Conservation (phyloP, 2,113 vertebrate species). For the Lagopus leucura region DNA sequence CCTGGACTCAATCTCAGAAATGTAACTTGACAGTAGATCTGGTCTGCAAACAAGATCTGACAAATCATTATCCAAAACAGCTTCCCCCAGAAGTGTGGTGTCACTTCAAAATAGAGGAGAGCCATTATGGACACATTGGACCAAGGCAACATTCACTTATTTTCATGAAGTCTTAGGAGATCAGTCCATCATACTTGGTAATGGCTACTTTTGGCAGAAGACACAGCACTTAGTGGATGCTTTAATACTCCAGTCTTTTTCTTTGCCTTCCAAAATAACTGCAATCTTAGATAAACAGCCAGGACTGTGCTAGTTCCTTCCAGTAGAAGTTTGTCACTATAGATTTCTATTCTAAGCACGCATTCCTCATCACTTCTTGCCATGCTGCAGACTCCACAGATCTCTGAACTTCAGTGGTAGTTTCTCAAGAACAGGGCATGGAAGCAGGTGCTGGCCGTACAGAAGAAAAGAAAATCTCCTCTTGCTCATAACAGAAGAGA, state of each 20-base stretch:
- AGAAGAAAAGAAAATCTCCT: not conserved
- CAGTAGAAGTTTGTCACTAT: not conserved
- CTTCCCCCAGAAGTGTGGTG: not conserved
- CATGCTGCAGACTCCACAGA: not conserved
- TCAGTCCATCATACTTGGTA: not conserved
- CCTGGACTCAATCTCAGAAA: not conserved
- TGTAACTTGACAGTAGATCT: not conserved
- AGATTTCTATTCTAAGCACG: not conserved
- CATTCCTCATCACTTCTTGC: not conserved
- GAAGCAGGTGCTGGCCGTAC: not conserved
- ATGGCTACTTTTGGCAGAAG: not conserved
- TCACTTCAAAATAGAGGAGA: not conserved
- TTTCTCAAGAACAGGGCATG: not conserved
- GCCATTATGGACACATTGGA: not conserved
- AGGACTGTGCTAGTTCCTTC: not conserved
- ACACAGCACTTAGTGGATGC: not conserved
- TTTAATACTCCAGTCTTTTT: not conserved
- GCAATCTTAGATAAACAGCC: not conserved
- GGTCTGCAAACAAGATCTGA: not conserved
- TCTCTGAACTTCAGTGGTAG: not conserved
- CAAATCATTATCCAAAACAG: fast-evolving
- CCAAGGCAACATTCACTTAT: not conserved
- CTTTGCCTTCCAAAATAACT: not conserved
- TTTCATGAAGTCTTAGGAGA: not conserved
- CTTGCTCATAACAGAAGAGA: not conserved